phyloP scores from a whole-genome alignment of 1,140 invertebrate genomes.

The Caerostris darwini region DNA sequence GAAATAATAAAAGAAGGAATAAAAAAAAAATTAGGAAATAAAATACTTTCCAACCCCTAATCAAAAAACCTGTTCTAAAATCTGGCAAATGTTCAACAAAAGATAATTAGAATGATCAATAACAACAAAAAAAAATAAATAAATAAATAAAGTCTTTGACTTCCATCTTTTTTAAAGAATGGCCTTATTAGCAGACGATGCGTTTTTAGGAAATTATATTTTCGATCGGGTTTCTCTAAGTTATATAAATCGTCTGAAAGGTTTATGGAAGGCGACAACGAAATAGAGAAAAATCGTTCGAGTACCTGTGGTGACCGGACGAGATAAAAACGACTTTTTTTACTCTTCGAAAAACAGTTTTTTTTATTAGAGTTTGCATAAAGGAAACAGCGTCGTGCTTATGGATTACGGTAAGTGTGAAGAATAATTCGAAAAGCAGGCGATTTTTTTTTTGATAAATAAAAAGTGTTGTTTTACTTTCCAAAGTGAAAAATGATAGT shows the following conservation, averaged over 20 bases:
- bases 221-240: background rate
- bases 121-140: background rate
- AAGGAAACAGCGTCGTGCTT: background rate
- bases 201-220: background rate
- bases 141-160: background rate
- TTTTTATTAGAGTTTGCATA: background rate
- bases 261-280: background rate
- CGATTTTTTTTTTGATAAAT: background rate
- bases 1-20: background rate
- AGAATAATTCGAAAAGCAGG: background rate
- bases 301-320: background rate
- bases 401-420: background rate
- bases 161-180: background rate
- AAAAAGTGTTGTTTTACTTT: background rate
- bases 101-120: background rate
- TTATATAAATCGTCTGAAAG: background rate
- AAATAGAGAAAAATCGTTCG: constrained; percentile 1
- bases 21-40: background rate
- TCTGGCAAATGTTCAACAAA: background rate
- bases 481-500: background rate
- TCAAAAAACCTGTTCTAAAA: background rate
- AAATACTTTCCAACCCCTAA: background rate
- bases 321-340: background rate
- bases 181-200: background rate
- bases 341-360: background rate